Conservation (phyloP, 2,797 vertebrate species). For the Brachyalestes nurse region DNA sequence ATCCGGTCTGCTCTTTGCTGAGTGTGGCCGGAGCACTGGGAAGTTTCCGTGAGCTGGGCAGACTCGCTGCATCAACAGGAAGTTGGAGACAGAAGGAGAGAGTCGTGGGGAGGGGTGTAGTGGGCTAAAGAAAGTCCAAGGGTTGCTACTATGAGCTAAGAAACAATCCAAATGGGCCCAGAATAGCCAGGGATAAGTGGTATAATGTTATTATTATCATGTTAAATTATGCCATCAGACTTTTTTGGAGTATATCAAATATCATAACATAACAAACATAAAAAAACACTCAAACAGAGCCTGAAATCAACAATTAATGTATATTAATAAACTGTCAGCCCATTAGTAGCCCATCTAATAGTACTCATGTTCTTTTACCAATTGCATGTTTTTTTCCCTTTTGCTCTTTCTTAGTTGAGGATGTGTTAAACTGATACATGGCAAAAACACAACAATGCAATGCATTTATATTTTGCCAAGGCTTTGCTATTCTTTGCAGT, state of each 20-base stretch:
- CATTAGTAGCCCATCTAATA: not conserved
- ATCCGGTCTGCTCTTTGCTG: slow-evolving; percentile 47
- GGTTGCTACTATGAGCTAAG: not conserved
- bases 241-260: not conserved
- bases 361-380: not conserved
- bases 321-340: not conserved
- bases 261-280: not conserved
- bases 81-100: slow-evolving; percentile 44
- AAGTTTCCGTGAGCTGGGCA: slow-evolving; percentile 47
- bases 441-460: not conserved
- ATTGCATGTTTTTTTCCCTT: too few species aligned
- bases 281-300: not conserved
- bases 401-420: too few species aligned
- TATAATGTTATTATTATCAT: too few species aligned
- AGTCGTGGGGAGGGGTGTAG: slow-evolving; percentile 12
- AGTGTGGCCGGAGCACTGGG: slow-evolving; percentile 33
- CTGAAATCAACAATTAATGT: not conserved
- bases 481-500: not conserved
- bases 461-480: not conserved
- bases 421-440: too few species aligned
- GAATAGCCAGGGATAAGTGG: not conserved
- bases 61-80: slow-evolving; percentile 53
- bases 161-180: not conserved
- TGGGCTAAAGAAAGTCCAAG: slow-evolving; percentile 20
- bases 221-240: too few species aligned